Evolutionary conservation across 35 echinoderm and acorn worm species (phyloP).

Genomic region (Apostichopus parvimensis): DNA sequence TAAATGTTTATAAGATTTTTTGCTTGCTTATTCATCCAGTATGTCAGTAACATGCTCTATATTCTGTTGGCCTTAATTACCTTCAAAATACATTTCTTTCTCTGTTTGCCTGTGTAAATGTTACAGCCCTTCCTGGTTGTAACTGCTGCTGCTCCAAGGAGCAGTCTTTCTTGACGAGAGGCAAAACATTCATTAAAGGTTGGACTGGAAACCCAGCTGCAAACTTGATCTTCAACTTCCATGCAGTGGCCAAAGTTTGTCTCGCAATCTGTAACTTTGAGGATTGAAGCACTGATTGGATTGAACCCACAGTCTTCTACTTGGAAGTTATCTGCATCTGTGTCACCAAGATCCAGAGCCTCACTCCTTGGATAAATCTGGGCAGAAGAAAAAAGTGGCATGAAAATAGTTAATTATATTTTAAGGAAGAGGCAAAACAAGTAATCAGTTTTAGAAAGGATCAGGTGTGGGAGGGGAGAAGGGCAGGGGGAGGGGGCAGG

Average conservation of each 20-base stretch:
- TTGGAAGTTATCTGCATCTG: slow-evolving; percentile 10
- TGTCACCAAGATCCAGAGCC: background rate
- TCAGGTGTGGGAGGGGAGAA: too few relatives aligned
- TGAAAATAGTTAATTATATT: too few relatives aligned
- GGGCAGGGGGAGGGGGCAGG: too few relatives aligned
- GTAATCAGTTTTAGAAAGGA: too few relatives aligned
- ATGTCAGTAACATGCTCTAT: too few relatives aligned
- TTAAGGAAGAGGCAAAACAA: too few relatives aligned
- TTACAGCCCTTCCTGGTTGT: background rate
- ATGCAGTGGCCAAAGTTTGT: background rate
- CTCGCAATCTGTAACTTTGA: background rate
- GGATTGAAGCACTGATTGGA: background rate
- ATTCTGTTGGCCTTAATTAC: background rate
- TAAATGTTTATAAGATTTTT: too few relatives aligned
- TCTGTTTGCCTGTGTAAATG: background rate
- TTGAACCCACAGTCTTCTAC: background rate
- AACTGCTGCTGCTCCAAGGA: background rate
- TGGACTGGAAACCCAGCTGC: background rate
- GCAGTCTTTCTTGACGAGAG: background rate
- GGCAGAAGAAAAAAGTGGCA: background rate
- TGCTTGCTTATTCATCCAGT: too few relatives aligned
- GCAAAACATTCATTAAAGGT: background rate
- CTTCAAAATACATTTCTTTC: background rate
- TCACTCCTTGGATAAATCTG: background rate
- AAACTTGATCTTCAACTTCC: background rate